Evolutionary conservation across 2,113 vertebrate genomes (phyloP).

Genomic region (Trogon surrucura): DNA sequence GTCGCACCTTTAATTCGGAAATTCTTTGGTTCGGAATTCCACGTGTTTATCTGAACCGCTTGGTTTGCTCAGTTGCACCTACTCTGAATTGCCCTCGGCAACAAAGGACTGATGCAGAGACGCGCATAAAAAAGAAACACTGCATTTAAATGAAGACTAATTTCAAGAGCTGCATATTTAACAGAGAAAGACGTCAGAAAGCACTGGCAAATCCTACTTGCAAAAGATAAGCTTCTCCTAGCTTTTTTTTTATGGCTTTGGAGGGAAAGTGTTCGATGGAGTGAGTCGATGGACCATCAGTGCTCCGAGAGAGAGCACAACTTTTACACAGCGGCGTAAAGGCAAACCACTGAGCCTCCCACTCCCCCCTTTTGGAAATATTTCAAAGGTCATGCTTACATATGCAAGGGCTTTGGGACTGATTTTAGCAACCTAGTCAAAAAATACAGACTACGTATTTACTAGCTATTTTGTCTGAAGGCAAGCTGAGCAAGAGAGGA

Average conservation of each 20-base stretch:
- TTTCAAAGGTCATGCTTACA: not conserved
- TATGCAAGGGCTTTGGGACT: not conserved
- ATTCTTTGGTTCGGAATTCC: not conserved
- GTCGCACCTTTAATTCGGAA: not conserved
- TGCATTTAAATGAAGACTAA: not conserved
- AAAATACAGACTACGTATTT: not conserved
- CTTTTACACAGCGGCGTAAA: not conserved
- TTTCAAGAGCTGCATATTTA: not conserved
- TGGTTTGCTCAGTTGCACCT: not conserved
- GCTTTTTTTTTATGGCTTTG: not conserved
- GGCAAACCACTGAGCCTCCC: not conserved
- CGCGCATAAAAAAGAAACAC: not conserved
- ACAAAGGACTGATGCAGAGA: not conserved
- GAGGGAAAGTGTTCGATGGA: not conserved
- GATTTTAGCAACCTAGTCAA: not conserved
- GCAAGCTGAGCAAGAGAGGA: not conserved
- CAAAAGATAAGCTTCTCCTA: not conserved
- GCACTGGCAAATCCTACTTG: not conserved
- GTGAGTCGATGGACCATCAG: rapidly evolving
- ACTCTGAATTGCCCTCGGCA: not conserved
- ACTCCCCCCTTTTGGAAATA: not conserved
- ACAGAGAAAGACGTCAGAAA: not conserved
- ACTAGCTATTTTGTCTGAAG: not conserved
- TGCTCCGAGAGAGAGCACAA: not conserved
- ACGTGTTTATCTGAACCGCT: not conserved